Evolutionary conservation across 2,888 invertebrate species (phyloP), one percentile per base, ranked within the genome.

Genomic region (Metallyticus violacea): DNA sequence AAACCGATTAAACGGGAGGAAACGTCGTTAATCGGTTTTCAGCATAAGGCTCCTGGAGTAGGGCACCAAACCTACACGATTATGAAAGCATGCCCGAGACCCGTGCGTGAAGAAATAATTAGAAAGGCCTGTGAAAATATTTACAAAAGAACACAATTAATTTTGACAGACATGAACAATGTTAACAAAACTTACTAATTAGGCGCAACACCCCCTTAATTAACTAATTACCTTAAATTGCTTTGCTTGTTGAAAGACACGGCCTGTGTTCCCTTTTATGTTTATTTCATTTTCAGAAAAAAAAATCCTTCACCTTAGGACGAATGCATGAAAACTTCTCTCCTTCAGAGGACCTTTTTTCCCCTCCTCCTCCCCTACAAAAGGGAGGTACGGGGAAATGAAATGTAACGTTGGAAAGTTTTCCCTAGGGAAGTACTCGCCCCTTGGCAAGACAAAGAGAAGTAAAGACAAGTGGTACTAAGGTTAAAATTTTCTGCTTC

Each of bases 171-270:
- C 81, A 81, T 22, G 81, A 81, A 81, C 80, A 82, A 82, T 27
- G 83, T 77, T 83, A 83, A 83, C 83, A 77, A 77, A 83, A 83
- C 77, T 83, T 26, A 29, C 28, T 83, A 83, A 83, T 83, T 83
- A 83, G 83, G 25, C 22, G 29, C 83, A 83, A 26, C 82, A 82
- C 82, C 77, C 83, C 77, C 83, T 77, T 83, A 83, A 83, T 83
- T 83, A 83, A 83, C 83, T 83, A 83, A 83, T 83, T 83, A 77
- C 77, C n/a, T 83, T 83, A 83, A 77, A 83, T 76, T 30, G n/a
- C 81, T 29, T 30, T 26, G 76, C 82, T 82, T 82, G 82, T 82
- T 26, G 15, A 27, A 76, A 82, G 82, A 82, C 76, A 76, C 7
- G 9, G 9, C 28, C 26, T 26, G 81, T 26, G 62, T 81, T 30